Percentiles rank a stretch among this genome's conserved stretches.
These are phyloP conservation scores for Acanthosepion pharaonis DNA, from an alignment of 2,888 invertebrate genomes.

Conservation along the genomic window DNA sequence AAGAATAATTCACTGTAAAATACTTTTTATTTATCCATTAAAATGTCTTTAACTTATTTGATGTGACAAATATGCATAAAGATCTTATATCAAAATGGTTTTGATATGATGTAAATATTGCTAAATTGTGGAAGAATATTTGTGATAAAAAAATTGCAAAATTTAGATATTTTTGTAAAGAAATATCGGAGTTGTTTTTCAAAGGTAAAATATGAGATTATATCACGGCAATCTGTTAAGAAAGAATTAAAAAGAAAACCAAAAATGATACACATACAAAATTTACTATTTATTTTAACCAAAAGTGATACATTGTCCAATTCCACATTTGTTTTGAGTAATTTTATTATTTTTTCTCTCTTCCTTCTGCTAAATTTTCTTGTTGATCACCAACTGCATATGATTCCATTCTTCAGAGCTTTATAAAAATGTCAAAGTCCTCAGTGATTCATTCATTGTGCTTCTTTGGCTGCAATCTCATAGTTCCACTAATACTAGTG, in stretches of 20 bases:
- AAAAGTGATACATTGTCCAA: too few species aligned
- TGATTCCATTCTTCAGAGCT: background rate
- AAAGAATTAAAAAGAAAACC: too few species aligned
- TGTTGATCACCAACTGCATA: background rate
- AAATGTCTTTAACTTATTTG: background rate
- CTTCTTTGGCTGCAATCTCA: background rate
- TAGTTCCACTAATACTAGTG: background rate
- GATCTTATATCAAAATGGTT: background rate
- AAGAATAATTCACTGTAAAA: background rate
- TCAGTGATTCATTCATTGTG: background rate
- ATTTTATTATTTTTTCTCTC: too few species aligned
- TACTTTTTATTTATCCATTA: background rate
- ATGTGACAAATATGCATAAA: background rate
- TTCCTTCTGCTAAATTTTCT: too few species aligned
- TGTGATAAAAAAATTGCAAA: background rate
- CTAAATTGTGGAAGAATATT: background rate
- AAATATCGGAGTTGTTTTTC: too few species aligned
- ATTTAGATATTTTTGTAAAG: background rate
- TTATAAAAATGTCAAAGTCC: conserved; percentile 13
- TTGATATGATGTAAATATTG: too few species aligned
- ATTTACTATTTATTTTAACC: too few species aligned
- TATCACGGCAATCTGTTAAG: too few species aligned
- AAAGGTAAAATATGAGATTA: too few species aligned
- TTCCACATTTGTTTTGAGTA: too few species aligned
- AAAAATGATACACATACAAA: too few species aligned